phyloP scores from a whole-genome alignment of 2,888 invertebrate genomes.

The Blastobasis adustella region DNA sequence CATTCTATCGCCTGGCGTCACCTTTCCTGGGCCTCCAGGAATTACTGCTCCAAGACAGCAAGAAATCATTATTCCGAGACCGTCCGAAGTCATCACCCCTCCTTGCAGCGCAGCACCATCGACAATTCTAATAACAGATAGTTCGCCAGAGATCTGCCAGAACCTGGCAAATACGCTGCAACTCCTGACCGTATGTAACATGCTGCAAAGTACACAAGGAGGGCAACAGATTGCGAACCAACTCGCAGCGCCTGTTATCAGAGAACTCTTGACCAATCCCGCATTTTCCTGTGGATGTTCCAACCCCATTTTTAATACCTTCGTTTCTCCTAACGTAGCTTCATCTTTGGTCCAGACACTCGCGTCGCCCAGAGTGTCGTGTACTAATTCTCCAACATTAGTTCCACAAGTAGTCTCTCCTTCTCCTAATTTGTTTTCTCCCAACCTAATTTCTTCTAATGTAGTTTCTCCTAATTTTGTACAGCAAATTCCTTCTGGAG shows the following conservation, averaged over 20 bases:
- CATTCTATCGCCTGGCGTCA: too few relatives aligned
- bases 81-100: too few relatives aligned
- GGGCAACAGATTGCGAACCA: conserved; percentile 32
- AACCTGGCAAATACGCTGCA: conserved; percentile 52
- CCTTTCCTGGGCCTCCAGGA: too few relatives aligned
- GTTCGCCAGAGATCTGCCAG: conserved; percentile 48
- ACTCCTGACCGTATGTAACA: conserved; percentile 47
- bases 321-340: conserved; percentile 10
- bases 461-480: too few relatives aligned
- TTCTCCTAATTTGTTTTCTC: conserved; percentile 13
- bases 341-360: conserved; percentile 9
- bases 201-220: conserved; percentile 37
- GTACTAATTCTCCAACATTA: too few relatives aligned
- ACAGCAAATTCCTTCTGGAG: too few relatives aligned
- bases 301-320: conserved; percentile 22
- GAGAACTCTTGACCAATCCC: conserved; percentile 32
- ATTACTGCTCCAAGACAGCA: conserved; percentile 16
- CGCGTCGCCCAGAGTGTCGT: too few relatives aligned
- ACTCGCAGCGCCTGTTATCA: conserved; percentile 37
- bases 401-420: neutral
- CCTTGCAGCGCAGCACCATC: conserved; percentile 17
- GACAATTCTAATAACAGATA: conserved; percentile 48
- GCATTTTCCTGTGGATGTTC: conserved; percentile 29
- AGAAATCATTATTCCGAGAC: too few relatives aligned
- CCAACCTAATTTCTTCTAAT: too few relatives aligned